phyloP scores from a whole-genome alignment of 2,797 vertebrate species.

The Rhabdomys pumilio region DNA sequence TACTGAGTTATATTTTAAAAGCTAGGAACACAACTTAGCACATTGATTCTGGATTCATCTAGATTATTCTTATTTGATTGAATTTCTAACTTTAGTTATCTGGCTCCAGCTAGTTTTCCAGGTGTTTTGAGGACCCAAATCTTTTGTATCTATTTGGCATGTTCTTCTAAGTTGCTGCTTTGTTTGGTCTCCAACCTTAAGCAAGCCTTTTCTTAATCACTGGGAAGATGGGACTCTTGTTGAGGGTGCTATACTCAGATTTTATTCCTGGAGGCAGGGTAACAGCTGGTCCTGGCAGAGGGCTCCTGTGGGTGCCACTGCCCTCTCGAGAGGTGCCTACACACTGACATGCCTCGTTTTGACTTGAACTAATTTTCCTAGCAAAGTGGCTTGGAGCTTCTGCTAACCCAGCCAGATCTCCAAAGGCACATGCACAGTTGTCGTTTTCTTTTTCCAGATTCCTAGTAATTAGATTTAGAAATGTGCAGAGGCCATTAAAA shows the following conservation, averaged over 20 bases:
- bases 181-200: constrained; percentile 8
- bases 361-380: constrained; percentile 22
- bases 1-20: constrained; percentile 20
- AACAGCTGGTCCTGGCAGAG: not conserved
- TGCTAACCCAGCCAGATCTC: not conserved
- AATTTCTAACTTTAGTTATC: constrained; percentile 33
- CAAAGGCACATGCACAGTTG: not conserved
- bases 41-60: constrained; percentile 18
- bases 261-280: not conserved
- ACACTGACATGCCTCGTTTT: not conserved
- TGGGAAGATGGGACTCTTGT: constrained; percentile 7
- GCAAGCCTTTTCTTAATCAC: not conserved
- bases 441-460: constrained; percentile 54
- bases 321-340: not conserved
- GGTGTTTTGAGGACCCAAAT: constrained; percentile 33
- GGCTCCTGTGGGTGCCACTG: not conserved
- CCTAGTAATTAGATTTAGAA: constrained; percentile 65
- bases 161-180: constrained; percentile 49
- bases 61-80: constrained; percentile 52
- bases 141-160: not conserved
- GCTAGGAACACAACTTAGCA: not conserved
- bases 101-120: constrained; percentile 43
- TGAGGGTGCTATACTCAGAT: not conserved
- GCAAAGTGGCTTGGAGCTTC: not conserved
- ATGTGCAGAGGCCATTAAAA: constrained; percentile 47